phyloP scores from a whole-genome alignment of 2,888 invertebrate species.

The Drosophila testacea region DNA sequence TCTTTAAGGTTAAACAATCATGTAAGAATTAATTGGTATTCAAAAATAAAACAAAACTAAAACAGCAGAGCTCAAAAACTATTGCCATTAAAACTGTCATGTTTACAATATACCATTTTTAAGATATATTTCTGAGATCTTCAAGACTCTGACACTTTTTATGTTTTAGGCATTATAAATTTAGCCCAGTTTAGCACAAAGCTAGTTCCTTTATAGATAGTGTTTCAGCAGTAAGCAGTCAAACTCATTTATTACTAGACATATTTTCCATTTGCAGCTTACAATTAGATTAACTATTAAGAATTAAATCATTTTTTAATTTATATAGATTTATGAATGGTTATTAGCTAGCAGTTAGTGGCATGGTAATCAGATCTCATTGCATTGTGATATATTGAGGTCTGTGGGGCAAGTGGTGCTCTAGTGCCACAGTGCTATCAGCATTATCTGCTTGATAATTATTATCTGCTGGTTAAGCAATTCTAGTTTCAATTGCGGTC shows the following conservation, averaged over 20 bases:
- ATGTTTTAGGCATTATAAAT: neutral
- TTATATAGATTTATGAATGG: conserved; percentile 15
- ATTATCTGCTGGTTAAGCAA: conserved; percentile 21
- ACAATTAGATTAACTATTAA: neutral
- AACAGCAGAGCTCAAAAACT: too few species aligned
- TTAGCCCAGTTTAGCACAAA: neutral
- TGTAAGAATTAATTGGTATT: too few species aligned
- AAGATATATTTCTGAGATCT: too few species aligned
- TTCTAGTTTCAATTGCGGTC: conserved; percentile 23
- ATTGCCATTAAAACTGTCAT: too few species aligned
- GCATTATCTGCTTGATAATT: conserved; percentile 12
- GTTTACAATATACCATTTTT: too few species aligned
- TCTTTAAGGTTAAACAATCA: too few species aligned
- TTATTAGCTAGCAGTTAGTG: neutral
- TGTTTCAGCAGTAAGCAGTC: too few species aligned
- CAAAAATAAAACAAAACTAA: too few species aligned
- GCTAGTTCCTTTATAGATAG: neutral
- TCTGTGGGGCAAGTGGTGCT: conserved; percentile 29
- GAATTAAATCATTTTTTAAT: neutral
- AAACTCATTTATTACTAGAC: too few species aligned
- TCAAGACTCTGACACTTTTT: neutral
- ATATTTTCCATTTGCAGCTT: neutral
- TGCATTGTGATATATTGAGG: conserved; percentile 27
- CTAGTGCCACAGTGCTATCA: conserved; percentile 31
- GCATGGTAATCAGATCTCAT: conserved; percentile 8